Conservation (phyloP, 2,888 invertebrate species). For the Cheilosia grossa region DNA sequence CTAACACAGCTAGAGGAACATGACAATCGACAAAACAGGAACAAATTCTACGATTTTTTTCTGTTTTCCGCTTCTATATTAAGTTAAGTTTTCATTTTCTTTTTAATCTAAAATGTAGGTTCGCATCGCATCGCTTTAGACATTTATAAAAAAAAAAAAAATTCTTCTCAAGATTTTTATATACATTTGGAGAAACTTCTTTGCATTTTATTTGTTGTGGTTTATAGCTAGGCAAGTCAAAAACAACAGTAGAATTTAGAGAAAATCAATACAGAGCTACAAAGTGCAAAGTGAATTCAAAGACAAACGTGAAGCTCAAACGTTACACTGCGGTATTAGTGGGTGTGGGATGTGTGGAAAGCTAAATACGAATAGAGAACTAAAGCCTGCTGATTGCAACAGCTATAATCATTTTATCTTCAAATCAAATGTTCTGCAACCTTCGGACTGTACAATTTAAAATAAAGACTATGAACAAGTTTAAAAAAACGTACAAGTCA, state of each 20-base stretch:
- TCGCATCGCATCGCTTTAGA: slow-evolving; percentile 13
- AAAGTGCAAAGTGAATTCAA: slow-evolving; percentile 11
- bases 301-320: slow-evolving; percentile 5
- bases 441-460: too few species aligned
- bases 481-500: too few species aligned
- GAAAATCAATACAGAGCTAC: not conserved
- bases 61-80: slow-evolving; percentile 70
- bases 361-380: too few species aligned
- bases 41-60: slow-evolving; percentile 81
- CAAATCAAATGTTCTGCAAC: too few species aligned
- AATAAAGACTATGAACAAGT: too few species aligned
- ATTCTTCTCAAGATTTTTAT: slow-evolving; percentile 6
- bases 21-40: slow-evolving; percentile 84
- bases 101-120: slow-evolving; percentile 4
- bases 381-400: too few species aligned
- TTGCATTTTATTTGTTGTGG: not conserved
- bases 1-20: slow-evolving; percentile 84
- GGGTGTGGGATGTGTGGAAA: not conserved
- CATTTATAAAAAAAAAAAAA: not conserved
- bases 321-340: not conserved
- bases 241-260: not conserved
- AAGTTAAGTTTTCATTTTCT: slow-evolving; percentile 46
- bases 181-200: not conserved
- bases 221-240: not conserved
- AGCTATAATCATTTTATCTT: too few species aligned